Percentiles rank a stretch among this genome's conserved stretches.
phyloP scores from a whole-genome alignment of 2,797 vertebrate species.

The Chelmon rostratus region DNA sequence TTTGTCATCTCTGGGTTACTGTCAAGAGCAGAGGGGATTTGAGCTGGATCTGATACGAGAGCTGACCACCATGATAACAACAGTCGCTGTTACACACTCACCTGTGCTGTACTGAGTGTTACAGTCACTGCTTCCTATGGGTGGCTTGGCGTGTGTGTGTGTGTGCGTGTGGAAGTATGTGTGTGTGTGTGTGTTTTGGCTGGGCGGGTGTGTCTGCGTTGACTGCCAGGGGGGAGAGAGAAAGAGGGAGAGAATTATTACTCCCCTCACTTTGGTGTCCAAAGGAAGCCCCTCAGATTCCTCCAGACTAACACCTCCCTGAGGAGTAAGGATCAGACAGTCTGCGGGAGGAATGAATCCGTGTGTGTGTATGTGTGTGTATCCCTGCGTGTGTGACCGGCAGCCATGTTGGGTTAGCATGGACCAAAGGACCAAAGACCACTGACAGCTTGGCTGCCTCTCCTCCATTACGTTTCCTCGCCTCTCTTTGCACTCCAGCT shows the following conservation, averaged over 20 bases:
- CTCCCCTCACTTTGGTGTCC: slow-evolving; percentile 72
- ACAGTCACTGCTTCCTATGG: slow-evolving; percentile 23
- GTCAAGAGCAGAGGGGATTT: slow-evolving; percentile 46
- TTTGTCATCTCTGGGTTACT: slow-evolving; percentile 9
- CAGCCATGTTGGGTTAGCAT: slow-evolving; percentile 45
- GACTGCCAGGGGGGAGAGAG: background rate
- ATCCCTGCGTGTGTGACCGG: slow-evolving; percentile 27
- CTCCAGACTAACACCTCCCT: slow-evolving; percentile 77
- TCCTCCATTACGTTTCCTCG: slow-evolving; percentile 51
- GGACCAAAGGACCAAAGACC: slow-evolving; percentile 44
- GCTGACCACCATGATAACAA: slow-evolving; percentile 45
- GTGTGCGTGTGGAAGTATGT: slow-evolving; percentile 17
- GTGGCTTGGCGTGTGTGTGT: slow-evolving; percentile 15
- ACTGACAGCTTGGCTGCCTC: slow-evolving; percentile 41
- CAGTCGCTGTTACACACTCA: slow-evolving; percentile 40
- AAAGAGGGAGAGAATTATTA: slow-evolving; percentile 66
- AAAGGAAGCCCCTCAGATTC: slow-evolving; percentile 72
- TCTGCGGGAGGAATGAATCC: slow-evolving; percentile 67
- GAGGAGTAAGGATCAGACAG: slow-evolving; percentile 76
- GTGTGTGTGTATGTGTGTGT: slow-evolving; percentile 17
- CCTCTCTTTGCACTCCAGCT: slow-evolving; percentile 55
- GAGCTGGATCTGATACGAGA: slow-evolving; percentile 40
- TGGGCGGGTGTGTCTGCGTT: slow-evolving; percentile 39
- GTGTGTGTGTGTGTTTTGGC: slow-evolving; percentile 18
- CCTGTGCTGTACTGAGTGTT: slow-evolving; percentile 37